phyloP scores from a whole-genome alignment of 2,888 invertebrate genomes.

The Drosophila prolongata region DNA sequence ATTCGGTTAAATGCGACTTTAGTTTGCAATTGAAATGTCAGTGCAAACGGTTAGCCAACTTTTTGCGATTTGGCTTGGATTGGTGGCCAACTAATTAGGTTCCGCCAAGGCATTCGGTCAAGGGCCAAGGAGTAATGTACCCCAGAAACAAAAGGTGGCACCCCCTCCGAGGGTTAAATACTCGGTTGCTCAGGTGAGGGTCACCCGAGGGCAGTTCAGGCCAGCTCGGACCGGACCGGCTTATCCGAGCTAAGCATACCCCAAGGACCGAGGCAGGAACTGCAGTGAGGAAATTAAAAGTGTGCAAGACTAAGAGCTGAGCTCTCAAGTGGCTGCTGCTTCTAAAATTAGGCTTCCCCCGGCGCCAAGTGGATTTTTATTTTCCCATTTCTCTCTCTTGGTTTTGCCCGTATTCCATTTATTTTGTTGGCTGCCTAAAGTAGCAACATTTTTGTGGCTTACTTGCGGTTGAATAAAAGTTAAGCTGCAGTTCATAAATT shows the following conservation, averaged over 20 bases:
- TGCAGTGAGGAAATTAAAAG: slow-evolving; percentile 40
- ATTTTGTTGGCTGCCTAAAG: slow-evolving; percentile 21
- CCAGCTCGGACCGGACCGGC: slow-evolving; percentile 7
- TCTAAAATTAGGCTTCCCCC: slow-evolving; percentile 51
- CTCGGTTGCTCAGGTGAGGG: slow-evolving; percentile 9
- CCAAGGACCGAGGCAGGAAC: slow-evolving; percentile 5
- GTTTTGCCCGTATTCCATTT: neutral
- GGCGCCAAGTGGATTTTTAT: slow-evolving; percentile 31
- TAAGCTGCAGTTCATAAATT: slow-evolving; percentile 64
- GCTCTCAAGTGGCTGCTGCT: slow-evolving; percentile 46
- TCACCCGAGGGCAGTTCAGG: slow-evolving; percentile 15
- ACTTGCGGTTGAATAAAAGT: slow-evolving; percentile 29
- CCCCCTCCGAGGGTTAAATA: slow-evolving; percentile 9
- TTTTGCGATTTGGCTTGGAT: slow-evolving; percentile 36
- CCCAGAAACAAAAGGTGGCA: slow-evolving; percentile 27
- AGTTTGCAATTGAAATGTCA: slow-evolving; percentile 13
- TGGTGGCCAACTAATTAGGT: slow-evolving; percentile 57
- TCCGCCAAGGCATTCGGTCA: slow-evolving; percentile 28
- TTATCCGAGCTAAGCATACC: slow-evolving; percentile 18
- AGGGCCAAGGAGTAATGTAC: slow-evolving; percentile 38
- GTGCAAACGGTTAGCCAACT: slow-evolving; percentile 4
- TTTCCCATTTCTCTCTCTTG: slow-evolving; percentile 14
- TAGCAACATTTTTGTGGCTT: slow-evolving; percentile 31
- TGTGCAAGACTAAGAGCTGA: slow-evolving; percentile 38
- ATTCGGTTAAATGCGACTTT: slow-evolving; percentile 20